These are phyloP conservation scores for Sebastes paucispinis DNA, from an alignment of 2,797 vertebrate genomes.

Conservation along the genomic window DNA sequence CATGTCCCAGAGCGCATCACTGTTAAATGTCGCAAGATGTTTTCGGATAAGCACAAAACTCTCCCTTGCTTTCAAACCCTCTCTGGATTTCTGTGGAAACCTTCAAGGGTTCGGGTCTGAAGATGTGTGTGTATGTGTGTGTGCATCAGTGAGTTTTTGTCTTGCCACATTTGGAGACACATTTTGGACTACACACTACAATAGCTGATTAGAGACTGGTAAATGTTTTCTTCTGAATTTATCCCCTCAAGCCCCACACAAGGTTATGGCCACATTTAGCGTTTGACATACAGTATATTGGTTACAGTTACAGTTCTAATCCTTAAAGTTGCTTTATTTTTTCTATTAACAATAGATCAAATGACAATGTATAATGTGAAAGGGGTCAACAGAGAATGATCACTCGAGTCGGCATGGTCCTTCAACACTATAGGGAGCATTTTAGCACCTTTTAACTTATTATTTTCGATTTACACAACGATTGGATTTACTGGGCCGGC, in stretches of 20 bases:
- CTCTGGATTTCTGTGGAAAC: conserved; percentile 10
- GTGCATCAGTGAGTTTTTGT: background rate
- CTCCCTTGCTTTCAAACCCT: conserved; percentile 33
- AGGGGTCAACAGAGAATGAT: background rate
- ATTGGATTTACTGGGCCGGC: too few species aligned
- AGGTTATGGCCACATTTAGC: background rate
- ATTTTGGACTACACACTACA: background rate
- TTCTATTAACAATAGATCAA: background rate
- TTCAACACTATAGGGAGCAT: background rate
- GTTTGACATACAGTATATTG: background rate
- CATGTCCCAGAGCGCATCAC: conserved; percentile 50
- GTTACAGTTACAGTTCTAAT: background rate
- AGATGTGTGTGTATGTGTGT: conserved; percentile 11
- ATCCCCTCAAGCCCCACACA: background rate
- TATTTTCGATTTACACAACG: background rate
- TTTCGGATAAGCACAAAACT: conserved; percentile 51
- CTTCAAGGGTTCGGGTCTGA: background rate
- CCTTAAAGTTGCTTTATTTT: background rate
- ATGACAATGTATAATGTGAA: background rate
- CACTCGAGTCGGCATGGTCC: background rate
- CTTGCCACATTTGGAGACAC: background rate
- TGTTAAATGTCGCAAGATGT: conserved; percentile 69
- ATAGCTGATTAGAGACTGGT: background rate
- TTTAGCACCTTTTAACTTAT: background rate
- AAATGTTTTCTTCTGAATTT: background rate